A percentile compares a stretch with the other conserved stretches of the same genome.
Evolutionary conservation across 2,888 invertebrate species (phyloP).

Genomic region (Cyrtodaria siliqua): DNA sequence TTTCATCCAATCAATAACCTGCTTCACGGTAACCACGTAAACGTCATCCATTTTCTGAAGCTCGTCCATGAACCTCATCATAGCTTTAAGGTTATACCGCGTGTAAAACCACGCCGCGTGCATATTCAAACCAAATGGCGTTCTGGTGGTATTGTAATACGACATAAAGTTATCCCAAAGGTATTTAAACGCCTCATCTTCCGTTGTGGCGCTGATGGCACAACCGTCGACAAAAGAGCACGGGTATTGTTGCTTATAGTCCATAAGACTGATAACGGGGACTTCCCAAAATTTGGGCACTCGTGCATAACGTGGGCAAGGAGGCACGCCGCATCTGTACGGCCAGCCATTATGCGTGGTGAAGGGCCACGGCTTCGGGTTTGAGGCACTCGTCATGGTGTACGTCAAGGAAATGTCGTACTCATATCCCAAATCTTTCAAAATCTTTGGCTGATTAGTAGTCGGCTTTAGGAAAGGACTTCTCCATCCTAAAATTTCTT

Average conservation of each 20-base stretch:
- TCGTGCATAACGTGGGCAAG: constrained; percentile 60
- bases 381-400: constrained; percentile 40
- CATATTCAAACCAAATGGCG: constrained; percentile 93
- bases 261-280: constrained; percentile 73
- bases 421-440: constrained; percentile 68
- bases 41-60: constrained; percentile 67
- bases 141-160: constrained; percentile 89
- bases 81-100: constrained; percentile 86
- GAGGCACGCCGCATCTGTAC: constrained; percentile 66
- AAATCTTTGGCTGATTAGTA: constrained; percentile 67
- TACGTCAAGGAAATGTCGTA: constrained; percentile 76
- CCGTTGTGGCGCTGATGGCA: constrained; percentile 62
- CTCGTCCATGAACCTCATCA: constrained; percentile 71
- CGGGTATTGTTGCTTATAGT: constrained; percentile 68
- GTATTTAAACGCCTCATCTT: constrained; percentile 85
- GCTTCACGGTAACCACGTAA: constrained; percentile 71
- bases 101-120: constrained; percentile 92
- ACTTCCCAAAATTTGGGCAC: constrained; percentile 73
- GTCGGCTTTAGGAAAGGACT: constrained; percentile 75
- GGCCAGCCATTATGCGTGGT: constrained; percentile 74
- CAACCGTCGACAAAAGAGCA: constrained; percentile 78
- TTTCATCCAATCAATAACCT: constrained; percentile 75
- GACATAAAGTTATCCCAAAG: constrained; percentile 91
- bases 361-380: constrained; percentile 71
- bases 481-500: constrained; percentile 76